Percentiles rank a stretch among this genome's conserved stretches.
Conservation (phyloP, 2,888 invertebrate genomes). For the Neocrepidodera transversa region DNA sequence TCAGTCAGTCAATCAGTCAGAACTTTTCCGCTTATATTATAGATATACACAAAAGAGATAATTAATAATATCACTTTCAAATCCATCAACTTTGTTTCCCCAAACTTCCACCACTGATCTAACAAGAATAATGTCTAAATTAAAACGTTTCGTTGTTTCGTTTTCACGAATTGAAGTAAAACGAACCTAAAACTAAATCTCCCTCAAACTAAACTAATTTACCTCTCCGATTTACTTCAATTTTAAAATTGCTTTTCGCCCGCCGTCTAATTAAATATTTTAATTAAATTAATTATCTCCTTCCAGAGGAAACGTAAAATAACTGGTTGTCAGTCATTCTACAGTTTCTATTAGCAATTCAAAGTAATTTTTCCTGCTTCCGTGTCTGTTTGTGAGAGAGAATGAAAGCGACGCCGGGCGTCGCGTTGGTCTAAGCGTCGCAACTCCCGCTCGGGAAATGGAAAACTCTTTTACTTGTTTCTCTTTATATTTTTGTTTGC, state of each 20-base stretch:
- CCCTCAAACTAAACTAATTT: too few species aligned
- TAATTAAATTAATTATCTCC: slow-evolving; percentile 12
- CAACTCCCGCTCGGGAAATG: background rate
- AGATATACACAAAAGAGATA: too few species aligned
- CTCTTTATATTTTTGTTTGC: slow-evolving; percentile 3
- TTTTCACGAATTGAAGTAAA: too few species aligned
- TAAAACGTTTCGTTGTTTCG: too few species aligned
- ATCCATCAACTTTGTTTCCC: too few species aligned
- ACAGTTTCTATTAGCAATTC: slow-evolving; percentile 25
- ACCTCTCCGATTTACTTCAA: background rate
- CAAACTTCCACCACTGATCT: too few species aligned
- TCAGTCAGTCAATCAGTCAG: too few species aligned
- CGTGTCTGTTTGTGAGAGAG: slow-evolving; percentile 8
- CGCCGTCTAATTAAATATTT: background rate
- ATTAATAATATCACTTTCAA: too few species aligned
- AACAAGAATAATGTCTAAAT: too few species aligned
- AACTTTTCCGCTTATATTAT: too few species aligned
- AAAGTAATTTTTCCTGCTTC: slow-evolving; percentile 25
- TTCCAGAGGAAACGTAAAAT: slow-evolving; percentile 12
- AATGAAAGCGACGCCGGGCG: background rate
- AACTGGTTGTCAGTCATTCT: slow-evolving; percentile 17
- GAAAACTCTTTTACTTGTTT: slow-evolving; percentile 7
- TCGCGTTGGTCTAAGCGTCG: background rate
- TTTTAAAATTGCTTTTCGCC: background rate
- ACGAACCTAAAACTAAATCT: too few species aligned